These are phyloP conservation scores for Drosophila flavopinicola DNA, from an alignment of 2,888 invertebrate genomes.

Conservation along the genomic window DNA sequence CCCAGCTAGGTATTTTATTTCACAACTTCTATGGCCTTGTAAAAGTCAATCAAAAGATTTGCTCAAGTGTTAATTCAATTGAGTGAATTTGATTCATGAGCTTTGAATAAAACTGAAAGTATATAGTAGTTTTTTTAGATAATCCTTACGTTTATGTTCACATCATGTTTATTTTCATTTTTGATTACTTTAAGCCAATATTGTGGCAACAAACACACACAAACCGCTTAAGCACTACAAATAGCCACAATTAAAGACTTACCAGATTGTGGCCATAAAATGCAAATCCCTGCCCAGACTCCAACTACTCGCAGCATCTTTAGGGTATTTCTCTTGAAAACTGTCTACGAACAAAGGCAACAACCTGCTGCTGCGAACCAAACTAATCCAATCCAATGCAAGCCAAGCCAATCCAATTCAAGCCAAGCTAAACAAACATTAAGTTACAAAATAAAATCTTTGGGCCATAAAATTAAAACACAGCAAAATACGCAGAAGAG, in stretches of 20 bases:
- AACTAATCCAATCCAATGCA: constrained; percentile 33
- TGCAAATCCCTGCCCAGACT: constrained; percentile 44
- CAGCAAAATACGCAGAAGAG: constrained; percentile 62
- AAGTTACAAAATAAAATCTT: constrained; percentile 78
- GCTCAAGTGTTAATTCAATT: constrained; percentile 35
- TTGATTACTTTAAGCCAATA: constrained; percentile 23
- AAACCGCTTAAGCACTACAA: constrained; percentile 51
- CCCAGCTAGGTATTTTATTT: constrained; percentile 21
- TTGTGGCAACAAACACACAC: constrained; percentile 41
- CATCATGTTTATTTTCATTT: not conserved
- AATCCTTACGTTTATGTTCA: not conserved
- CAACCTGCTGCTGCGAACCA: constrained; percentile 66
- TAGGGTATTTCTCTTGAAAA: constrained; percentile 54
- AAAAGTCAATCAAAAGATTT: constrained; percentile 21
- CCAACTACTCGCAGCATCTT: constrained; percentile 22
- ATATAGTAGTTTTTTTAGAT: not conserved
- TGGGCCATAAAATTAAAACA: constrained; percentile 76
- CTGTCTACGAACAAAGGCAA: constrained; percentile 19
- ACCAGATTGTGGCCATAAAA: constrained; percentile 49
- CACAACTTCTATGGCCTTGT: not conserved
- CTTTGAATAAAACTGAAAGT: not conserved
- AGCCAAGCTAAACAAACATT: constrained; percentile 70
- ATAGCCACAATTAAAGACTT: constrained; percentile 41
- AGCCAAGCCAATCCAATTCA: constrained; percentile 28
- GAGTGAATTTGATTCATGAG: constrained; percentile 19